Evolutionary conservation across 2,113 vertebrate species (phyloP), one percentile per base, ranked within the genome.

Genomic region (Rhegmatorhina hoffmannsi): DNA sequence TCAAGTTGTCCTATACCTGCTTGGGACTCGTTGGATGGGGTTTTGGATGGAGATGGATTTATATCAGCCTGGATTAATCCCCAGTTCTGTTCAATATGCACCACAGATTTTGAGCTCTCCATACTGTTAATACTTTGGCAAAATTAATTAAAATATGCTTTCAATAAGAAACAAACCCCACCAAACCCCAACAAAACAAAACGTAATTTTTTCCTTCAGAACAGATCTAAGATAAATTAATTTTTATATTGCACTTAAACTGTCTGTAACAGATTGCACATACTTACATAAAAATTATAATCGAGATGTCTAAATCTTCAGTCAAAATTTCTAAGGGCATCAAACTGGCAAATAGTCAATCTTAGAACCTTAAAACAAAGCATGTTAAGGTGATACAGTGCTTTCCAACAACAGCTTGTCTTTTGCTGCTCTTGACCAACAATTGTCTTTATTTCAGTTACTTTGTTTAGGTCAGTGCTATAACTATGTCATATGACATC

Each of bases 21-120:
- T 33, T 24, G 23, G 33, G 25, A 49, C 8, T 66, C 59, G 17
- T 38, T 8, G 5, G 11, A 20, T 3, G 0, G 8, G 3, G 1
- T 0, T 26, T 81, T 73, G 72, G 26, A 29, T 46, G 36, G 53
- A 72, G 21, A 38, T 7, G 33, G 53, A 14, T 53, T 74, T 53
- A 5, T 5, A 56, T 19, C 9, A 73, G 9, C 20, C 43, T 67
- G 33, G n/a, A 49, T 33, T 7, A 67, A 16, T 49, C 33, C 34
- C 29, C 23, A 62, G 8, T 23, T 76, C 53, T 50, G 34, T 78
- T 20, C n/a, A 56, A 3, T 4, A 73, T 2, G 2, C 40, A 33
- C 7, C 38, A 74, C n/a, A 58, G 46, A 13, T 81, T 80, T 67
- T 88, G 31, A 80, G 36, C 7, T 88, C 55, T 83, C 53, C 29